Evolutionary conservation across 2,113 vertebrate genomes (phyloP).

Genomic region (Pachypanchax playfairii): DNA sequence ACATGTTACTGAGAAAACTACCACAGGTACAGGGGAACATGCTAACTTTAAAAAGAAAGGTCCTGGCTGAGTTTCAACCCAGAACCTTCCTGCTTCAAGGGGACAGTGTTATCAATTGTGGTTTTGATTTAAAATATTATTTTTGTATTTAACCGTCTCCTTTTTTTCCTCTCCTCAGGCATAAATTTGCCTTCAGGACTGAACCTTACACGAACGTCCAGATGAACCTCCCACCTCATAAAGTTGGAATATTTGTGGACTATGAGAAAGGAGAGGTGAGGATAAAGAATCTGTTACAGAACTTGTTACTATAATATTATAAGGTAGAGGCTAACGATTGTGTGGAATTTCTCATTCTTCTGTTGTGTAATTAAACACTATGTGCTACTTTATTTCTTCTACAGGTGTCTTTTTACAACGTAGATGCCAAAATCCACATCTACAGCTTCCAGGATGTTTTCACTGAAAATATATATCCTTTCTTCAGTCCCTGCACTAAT

Average conservation of each 20-base stretch:
- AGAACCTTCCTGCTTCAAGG: no score
- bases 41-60: no score
- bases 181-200: conserved; percentile 62
- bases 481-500: conserved; percentile 82
- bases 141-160: no score
- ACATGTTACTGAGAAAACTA: no score
- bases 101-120: not conserved
- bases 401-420: conserved; percentile 78
- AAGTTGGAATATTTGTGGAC: conserved; percentile 72
- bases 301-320: no score
- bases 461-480: conserved; percentile 76
- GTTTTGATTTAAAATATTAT: not conserved
- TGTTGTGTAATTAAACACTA: not conserved
- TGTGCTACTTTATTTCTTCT: not conserved
- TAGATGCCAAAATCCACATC: conserved; percentile 66
- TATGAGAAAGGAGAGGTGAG: conserved; percentile 71
- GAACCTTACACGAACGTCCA: conserved; percentile 54
- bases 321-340: not conserved
- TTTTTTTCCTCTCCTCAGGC: conserved; percentile 37
- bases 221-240: conserved; percentile 41
- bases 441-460: conserved; percentile 76
- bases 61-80: no score
- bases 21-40: no score
- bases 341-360: no score
- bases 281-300: no score